A percentile compares a stretch with the other conserved stretches of the same genome.
phyloP scores from a whole-genome alignment of 2,113 vertebrate species.

The Castor canadensis region DNA sequence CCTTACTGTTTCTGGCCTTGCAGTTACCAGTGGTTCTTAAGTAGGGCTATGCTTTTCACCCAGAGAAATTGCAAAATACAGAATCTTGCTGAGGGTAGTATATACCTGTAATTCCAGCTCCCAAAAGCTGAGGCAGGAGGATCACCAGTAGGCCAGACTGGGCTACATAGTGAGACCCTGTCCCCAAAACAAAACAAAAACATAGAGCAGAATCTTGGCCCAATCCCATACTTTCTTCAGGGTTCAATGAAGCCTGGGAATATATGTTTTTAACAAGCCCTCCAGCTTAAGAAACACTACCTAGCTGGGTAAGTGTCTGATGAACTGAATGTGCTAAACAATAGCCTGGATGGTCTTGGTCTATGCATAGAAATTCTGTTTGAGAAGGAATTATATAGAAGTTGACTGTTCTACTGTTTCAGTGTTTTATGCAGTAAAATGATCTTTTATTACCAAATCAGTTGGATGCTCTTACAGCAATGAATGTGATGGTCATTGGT shows the following conservation, averaged over 20 bases:
- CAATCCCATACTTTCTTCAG: neutral
- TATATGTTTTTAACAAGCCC: neutral
- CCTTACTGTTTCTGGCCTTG: neutral
- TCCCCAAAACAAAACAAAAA: too few species aligned
- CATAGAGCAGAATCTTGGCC: neutral
- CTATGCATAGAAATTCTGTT: neutral
- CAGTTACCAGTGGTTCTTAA: neutral
- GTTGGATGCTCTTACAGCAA: neutral
- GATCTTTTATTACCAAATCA: conserved; percentile 18
- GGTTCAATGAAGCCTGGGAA: neutral
- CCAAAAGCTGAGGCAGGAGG: too few species aligned
- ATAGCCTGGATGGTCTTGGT: neutral
- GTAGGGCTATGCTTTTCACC: neutral
- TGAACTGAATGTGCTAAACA: neutral
- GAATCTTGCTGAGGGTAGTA: neutral
- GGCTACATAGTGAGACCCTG: too few species aligned
- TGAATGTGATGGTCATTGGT: neutral
- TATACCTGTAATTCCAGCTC: too few species aligned
- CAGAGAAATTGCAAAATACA: neutral
- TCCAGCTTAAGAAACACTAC: neutral
- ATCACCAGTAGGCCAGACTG: too few species aligned
- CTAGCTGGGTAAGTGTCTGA: neutral
- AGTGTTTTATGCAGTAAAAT: neutral
- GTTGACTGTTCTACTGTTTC: neutral
- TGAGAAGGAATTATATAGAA: conserved; percentile 12